These are phyloP conservation scores for Atopsyche davidsoni DNA, from an alignment of 1,140 invertebrate species.

Conservation along the genomic window DNA sequence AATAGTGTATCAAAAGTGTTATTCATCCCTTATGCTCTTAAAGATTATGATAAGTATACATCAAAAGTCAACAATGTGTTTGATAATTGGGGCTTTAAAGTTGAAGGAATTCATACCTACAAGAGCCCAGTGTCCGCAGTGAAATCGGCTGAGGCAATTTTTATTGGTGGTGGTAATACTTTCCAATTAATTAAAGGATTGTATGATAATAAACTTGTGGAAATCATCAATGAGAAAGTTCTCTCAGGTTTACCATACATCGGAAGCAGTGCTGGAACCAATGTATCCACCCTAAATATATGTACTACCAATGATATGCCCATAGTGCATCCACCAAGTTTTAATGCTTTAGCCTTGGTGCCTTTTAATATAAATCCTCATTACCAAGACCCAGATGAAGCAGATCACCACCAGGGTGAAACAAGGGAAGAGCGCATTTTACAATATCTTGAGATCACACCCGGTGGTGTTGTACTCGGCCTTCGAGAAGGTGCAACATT, in stretches of 20 bases:
- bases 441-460: slow-evolving; percentile 58
- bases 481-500: slow-evolving; percentile 66
- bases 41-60: slow-evolving; percentile 62
- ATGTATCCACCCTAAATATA: slow-evolving; percentile 73
- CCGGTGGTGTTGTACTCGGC: slow-evolving; percentile 57
- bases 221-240: slow-evolving; percentile 58
- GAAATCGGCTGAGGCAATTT: slow-evolving; percentile 61
- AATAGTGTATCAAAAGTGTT: slow-evolving; percentile 59
- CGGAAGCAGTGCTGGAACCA: slow-evolving; percentile 76
- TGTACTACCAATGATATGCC: slow-evolving; percentile 84
- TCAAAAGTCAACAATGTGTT: slow-evolving; percentile 55
- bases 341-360: slow-evolving; percentile 65
- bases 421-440: slow-evolving; percentile 63
- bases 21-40: slow-evolving; percentile 72
- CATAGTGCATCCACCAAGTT: slow-evolving; percentile 68
- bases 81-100: slow-evolving; percentile 57
- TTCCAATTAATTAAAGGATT: slow-evolving; percentile 65
- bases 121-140: slow-evolving; percentile 52
- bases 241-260: slow-evolving; percentile 64
- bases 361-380: slow-evolving; percentile 85
- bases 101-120: slow-evolving; percentile 59
- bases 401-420: slow-evolving; percentile 67
- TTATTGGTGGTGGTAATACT: slow-evolving; percentile 75
- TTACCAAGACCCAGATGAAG: slow-evolving; percentile 61
- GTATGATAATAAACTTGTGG: slow-evolving; percentile 62